Evolutionary conservation across 2,113 vertebrate genomes (phyloP).

Genomic region (Macaca nemestrina): DNA sequence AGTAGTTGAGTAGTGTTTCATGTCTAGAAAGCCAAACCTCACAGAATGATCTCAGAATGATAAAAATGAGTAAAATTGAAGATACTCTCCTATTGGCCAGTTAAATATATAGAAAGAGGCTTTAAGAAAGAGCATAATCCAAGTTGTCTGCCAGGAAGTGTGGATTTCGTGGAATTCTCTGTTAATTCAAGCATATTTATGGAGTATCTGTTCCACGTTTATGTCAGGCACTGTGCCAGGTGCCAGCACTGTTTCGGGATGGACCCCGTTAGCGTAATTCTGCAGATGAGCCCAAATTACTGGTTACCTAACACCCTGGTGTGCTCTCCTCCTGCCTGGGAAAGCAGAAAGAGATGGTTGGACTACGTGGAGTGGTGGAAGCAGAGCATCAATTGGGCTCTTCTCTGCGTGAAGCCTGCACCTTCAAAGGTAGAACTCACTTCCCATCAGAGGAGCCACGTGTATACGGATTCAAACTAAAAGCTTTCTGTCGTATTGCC

Average conservation of each 20-base stretch:
- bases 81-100: not conserved
- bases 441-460: not conserved
- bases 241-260: not conserved
- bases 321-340: not conserved
- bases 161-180: not conserved
- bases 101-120: not conserved
- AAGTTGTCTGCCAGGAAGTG: not conserved
- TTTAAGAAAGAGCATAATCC: not conserved
- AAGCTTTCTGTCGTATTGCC: not conserved
- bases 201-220: not conserved
- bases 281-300: not conserved
- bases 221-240: not conserved
- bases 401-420: not conserved
- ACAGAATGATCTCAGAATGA: not conserved
- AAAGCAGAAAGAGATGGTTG: not conserved
- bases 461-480: not conserved
- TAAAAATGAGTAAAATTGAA: not conserved
- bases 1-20: not conserved
- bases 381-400: not conserved
- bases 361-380: not conserved
- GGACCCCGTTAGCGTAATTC: not conserved
- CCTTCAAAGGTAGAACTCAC: slow-evolving; percentile 47
- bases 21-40: not conserved
- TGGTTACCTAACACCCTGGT: not conserved
- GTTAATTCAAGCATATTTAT: not conserved